phyloP scores from a whole-genome alignment of 2,113 vertebrate species.

The Oreochromis niloticus region DNA sequence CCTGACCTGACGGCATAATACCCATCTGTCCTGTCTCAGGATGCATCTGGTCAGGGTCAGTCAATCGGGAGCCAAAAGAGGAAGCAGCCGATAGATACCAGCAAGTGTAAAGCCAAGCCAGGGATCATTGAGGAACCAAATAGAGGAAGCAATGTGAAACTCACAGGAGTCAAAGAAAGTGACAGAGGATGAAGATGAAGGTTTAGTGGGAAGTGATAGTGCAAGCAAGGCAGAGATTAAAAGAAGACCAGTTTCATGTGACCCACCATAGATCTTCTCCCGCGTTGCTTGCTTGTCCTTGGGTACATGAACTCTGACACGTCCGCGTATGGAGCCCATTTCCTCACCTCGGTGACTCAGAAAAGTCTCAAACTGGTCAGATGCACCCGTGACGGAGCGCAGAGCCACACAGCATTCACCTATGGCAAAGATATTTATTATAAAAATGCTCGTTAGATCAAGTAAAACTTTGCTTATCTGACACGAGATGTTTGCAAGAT shows the following conservation, averaged over 20 bases:
- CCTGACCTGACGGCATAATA: slow-evolving; percentile 50
- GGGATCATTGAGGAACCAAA: slow-evolving; percentile 60
- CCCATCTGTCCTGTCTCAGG: slow-evolving; percentile 52
- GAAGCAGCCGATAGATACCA: slow-evolving; percentile 59
- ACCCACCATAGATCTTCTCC: slow-evolving; percentile 77
- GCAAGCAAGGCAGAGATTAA: slow-evolving; percentile 12
- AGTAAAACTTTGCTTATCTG: background rate
- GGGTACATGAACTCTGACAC: slow-evolving; percentile 73
- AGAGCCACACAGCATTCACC: slow-evolving; percentile 81
- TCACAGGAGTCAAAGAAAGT: slow-evolving; percentile 14
- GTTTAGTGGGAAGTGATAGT: slow-evolving; percentile 57
- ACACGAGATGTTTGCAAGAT: background rate
- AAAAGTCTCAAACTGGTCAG: slow-evolving; percentile 81
- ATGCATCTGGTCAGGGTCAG: slow-evolving; percentile 68
- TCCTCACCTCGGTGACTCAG: slow-evolving; percentile 83
- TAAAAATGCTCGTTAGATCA: background rate
- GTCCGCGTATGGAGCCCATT: slow-evolving; percentile 81
- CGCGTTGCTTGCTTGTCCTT: slow-evolving; percentile 62
- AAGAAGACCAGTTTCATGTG: background rate
- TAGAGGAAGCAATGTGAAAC: slow-evolving; percentile 55
- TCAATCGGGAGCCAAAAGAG: slow-evolving; percentile 61
- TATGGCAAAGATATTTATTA: slow-evolving; percentile 12
- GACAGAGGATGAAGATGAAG: slow-evolving; percentile 2
- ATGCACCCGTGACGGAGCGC: slow-evolving; percentile 44
- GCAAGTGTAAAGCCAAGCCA: slow-evolving; percentile 57